Evolutionary conservation across 2,888 invertebrate genomes (phyloP), one percentile per base, ranked within the genome.

Genomic region (Andrena hattorfiana): DNA sequence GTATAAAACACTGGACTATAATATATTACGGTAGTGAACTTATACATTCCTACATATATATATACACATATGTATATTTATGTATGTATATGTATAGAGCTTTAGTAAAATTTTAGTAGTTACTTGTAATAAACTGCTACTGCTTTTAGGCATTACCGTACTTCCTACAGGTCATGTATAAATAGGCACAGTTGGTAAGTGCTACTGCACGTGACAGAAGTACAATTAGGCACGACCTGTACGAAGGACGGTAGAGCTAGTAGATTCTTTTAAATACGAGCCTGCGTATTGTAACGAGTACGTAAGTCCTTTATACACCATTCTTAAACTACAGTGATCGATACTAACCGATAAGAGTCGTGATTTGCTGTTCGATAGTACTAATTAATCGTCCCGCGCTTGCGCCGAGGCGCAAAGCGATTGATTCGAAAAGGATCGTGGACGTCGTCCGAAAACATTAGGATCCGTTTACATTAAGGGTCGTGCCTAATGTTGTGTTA

Each of bases 101-200:
- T 81, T 74, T 77, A 78, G 75, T 78, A 69, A 85, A 76, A 80
- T 66, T 77, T 66, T 67, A 77, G 72, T 87, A 84, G 81, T 77
- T 80, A 78, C 35, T 71, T 85, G 82, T 90, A 87, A 87, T 84
- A 77, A 87, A 85, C 64, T 84, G 83, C 82, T 77, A 82, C 82
- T 90, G 84, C 82, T 89, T 90, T 83, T 89, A 90, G 89, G 87
- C 90, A 87, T 81, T 89, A 89, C 83, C 89, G 89, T 89, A 89
- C 82, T 90, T 89, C 86, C 83, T 89, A 85, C 86, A 87, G 89
- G 90, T 89, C 87, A 86, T 89, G 89, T 89, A 81, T 85, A 83
- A 79, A 82, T 86, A 87, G 76, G 74, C 83, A 89, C 83, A 77
- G 70, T 90, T 85, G 89, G 90, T 89, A 89, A 90, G 87, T 89